Evolutionary conservation across 2,888 invertebrate species (phyloP), one percentile per base, ranked within the genome.

Genomic region (Globia sparganii): DNA sequence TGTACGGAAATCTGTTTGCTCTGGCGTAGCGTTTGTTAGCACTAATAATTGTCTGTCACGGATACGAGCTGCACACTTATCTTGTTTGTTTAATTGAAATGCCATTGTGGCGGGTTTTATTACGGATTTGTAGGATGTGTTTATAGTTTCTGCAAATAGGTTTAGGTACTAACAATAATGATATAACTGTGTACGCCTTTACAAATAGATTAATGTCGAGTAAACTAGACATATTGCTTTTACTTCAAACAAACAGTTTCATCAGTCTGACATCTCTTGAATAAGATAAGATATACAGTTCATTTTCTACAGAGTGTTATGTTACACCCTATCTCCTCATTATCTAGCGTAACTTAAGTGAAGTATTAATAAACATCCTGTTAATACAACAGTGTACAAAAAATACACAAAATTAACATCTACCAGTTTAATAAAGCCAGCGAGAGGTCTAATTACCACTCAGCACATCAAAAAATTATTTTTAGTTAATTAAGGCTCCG

Each of bases 11-110:
- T 87, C 83, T 89, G 81, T 89, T 89, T 86, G 82, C 77, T 34
- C 61, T 78, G 62, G 68, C 78, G 69, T 85, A 84, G 79, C 81
- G 86, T 87, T 84, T 90, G 85, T 88, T 83, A 75, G 84, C 80
- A 81, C 84, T 81, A 86, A 87, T 87, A 87, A 88, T 89, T 88
- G 84, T 87, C 88, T 83, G 81, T 87, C 84, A 78, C 69, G 71
- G 78, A 88, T 85, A 84, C 81, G 80, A 85, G 80, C 40, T 31
- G 68, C 77, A 78, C 83, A 88, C 88, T 86, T 86, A 84, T 85
- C 80, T 81, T 84, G 82, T 88, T 87, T 81, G 84, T 81, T 80
- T 85, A 83, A 87, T 88, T 87, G 86, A 87, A 88, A 86, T 80
- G 67, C 87, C 72, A 75, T 81, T 85, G 80, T 77, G 64, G 28